phyloP scores from a whole-genome alignment of 2,113 vertebrate genomes.

The Ifrita kowaldi region DNA sequence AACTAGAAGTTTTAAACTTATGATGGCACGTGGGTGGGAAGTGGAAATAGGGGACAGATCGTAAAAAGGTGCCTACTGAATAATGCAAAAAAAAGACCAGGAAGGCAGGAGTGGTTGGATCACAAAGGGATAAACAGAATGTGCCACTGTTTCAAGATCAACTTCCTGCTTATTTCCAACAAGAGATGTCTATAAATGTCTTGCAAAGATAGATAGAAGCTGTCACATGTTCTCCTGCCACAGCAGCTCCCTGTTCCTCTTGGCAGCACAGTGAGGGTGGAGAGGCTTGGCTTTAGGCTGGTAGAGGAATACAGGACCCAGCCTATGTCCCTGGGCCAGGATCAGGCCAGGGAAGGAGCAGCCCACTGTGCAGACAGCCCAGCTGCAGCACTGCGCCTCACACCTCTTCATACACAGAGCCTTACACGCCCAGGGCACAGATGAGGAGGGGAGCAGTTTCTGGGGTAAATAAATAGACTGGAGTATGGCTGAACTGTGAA shows the following conservation, averaged over 20 bases:
- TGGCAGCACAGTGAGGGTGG: not conserved
- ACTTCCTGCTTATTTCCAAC: not conserved
- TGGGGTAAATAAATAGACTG: not conserved
- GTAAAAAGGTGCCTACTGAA: not conserved
- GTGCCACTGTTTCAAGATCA: not conserved
- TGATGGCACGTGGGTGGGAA: not conserved
- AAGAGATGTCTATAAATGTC: not conserved
- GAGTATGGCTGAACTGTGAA: not conserved
- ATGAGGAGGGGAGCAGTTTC: not conserved
- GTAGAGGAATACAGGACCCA: not conserved
- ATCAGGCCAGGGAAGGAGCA: not conserved
- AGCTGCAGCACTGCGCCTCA: rapidly evolving
- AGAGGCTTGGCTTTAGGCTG: not conserved
- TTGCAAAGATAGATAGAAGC: not conserved
- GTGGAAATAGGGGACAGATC: not conserved
- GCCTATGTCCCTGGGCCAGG: rapidly evolving
- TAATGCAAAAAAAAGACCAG: not conserved
- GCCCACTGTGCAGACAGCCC: not conserved
- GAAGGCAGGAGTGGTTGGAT: not conserved
- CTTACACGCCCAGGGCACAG: not conserved
- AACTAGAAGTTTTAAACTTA: not conserved
- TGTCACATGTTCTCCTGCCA: not conserved
- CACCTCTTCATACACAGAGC: rapidly evolving
- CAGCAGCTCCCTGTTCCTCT: not conserved
- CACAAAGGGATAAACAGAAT: not conserved